Conservation (phyloP, 2,113 vertebrate genomes). For the Hyaena hyaena region DNA sequence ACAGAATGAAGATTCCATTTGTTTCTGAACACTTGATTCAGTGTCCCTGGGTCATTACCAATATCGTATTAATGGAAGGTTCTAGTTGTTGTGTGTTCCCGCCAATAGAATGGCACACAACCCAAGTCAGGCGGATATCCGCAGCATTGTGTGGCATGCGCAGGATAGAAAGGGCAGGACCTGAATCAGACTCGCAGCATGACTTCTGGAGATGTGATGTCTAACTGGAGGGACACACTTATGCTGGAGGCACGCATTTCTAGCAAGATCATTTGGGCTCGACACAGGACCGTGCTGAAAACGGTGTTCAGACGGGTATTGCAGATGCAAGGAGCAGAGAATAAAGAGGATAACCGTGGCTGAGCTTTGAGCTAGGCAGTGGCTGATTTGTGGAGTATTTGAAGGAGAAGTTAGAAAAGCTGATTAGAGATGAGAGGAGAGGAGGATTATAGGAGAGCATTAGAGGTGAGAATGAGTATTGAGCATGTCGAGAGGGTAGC, state of each 20-base stretch:
- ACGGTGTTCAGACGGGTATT: background rate
- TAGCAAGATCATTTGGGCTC: background rate
- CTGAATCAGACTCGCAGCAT: background rate
- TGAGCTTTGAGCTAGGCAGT: background rate
- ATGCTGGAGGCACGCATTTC: background rate
- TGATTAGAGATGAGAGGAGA: too few relatives aligned
- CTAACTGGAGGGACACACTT: background rate
- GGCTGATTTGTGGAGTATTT: background rate
- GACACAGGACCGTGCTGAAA: background rate
- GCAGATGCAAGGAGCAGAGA: background rate
- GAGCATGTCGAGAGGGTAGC: background rate
- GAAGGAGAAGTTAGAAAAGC: background rate
- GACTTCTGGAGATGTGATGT: background rate
- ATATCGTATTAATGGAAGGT: background rate
- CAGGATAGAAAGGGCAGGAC: too few relatives aligned
- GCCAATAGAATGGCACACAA: background rate
- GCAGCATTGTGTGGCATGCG: background rate
- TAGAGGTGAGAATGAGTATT: background rate
- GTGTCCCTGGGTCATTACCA: background rate
- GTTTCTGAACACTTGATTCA: background rate
- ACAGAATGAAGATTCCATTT: slow-evolving; percentile 40
- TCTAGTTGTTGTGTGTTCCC: background rate
- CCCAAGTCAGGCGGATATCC: background rate
- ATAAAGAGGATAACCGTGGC: background rate
- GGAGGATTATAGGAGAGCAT: too few relatives aligned